These are phyloP conservation scores for Azemiops feae DNA, from an alignment of 2,113 vertebrate species.

Conservation along the genomic window DNA sequence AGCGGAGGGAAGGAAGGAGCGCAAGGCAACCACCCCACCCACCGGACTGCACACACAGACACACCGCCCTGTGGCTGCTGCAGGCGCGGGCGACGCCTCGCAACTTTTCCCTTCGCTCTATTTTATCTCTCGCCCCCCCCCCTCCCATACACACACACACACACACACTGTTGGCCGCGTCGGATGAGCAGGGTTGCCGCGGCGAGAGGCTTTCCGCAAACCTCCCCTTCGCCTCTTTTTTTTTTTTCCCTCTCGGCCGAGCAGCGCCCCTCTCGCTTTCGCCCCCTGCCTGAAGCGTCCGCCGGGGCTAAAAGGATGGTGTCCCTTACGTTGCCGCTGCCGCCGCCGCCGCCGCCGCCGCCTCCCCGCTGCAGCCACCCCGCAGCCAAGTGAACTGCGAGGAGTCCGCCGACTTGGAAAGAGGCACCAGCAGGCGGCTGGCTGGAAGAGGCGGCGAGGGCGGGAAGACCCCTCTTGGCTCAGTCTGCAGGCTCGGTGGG, in stretches of 20 bases:
- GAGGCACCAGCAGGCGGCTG: neutral
- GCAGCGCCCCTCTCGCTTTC: neutral
- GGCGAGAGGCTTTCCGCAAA: neutral
- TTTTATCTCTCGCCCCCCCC: too few relatives aligned
- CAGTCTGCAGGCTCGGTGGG: neutral
- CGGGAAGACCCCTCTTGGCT: neutral
- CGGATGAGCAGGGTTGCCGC: neutral
- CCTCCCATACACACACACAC: too few relatives aligned
- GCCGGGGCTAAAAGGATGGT: neutral
- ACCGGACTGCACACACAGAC: neutral
- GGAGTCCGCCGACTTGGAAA: neutral
- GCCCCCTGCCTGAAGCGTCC: neutral
- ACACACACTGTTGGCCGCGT: too few relatives aligned
- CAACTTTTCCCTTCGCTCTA: neutral
- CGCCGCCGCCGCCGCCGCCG: neutral
- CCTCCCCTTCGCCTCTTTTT: neutral
- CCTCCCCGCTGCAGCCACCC: neutral
- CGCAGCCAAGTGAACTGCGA: neutral
- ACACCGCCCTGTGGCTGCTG: neutral
- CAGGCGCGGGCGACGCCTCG: neutral
- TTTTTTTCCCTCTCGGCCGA: too few relatives aligned
- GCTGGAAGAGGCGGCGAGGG: neutral
- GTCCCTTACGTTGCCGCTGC: neutral
- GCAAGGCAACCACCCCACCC: neutral
- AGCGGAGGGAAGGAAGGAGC: neutral